Evolutionary conservation across 2,888 invertebrate species (phyloP).

Genomic region (Sarcophaga caerulescens): DNA sequence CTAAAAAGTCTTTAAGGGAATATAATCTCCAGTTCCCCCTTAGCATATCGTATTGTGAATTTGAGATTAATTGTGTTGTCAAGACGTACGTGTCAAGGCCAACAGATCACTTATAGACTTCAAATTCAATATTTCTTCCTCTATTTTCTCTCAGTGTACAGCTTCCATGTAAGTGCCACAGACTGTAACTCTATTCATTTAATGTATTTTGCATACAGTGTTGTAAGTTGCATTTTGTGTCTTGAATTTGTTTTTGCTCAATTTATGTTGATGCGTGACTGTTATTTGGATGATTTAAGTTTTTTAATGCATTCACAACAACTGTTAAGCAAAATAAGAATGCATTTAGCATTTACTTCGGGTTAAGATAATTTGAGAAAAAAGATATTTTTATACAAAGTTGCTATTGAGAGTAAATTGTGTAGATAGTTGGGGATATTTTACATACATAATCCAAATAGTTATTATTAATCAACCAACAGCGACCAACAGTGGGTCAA

Average conservation of each 20-base stretch:
- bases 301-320: slow-evolving; percentile 33
- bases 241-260: slow-evolving; percentile 28
- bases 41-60: too few relatives aligned
- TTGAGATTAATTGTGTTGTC: too few relatives aligned
- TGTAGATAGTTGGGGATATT: too few relatives aligned
- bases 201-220: slow-evolving; percentile 4
- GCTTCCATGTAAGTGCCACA: neutral
- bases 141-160: neutral
- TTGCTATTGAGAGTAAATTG: slow-evolving; percentile 21
- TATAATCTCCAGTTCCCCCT: too few relatives aligned
- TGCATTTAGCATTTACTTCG: slow-evolving; percentile 21
- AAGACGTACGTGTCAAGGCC: too few relatives aligned
- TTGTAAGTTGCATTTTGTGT: neutral
- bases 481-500: too few relatives aligned
- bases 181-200: neutral
- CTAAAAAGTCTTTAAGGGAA: too few relatives aligned
- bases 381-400: neutral
- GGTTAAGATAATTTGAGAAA: slow-evolving; percentile 32
- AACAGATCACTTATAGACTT: too few relatives aligned
- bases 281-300: slow-evolving; percentile 45
- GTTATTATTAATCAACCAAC: too few relatives aligned
- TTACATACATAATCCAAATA: too few relatives aligned
- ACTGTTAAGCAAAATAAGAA: slow-evolving; percentile 38
- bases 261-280: slow-evolving; percentile 57
- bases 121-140: too few relatives aligned